Evolutionary conservation across 2,888 invertebrate genomes (phyloP), one percentile per base, ranked within the genome.

Genomic region (Zeuzera pyrina): DNA sequence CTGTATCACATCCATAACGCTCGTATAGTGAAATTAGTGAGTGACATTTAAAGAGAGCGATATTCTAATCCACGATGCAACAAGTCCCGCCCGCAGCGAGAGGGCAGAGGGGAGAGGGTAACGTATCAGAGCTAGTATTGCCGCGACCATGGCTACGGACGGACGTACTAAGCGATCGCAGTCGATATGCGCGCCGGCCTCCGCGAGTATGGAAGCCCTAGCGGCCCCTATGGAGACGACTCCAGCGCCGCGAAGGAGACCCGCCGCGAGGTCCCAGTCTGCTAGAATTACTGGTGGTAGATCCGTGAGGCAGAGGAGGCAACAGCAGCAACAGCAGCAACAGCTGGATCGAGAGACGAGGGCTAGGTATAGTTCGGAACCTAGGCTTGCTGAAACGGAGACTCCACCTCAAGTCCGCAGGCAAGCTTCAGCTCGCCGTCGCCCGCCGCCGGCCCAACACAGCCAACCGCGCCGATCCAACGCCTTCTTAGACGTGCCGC

Each of bases 261-360:
- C 91, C 1, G 91, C 92, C 11, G 85, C 90, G n/a, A 84, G 92
- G 30, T 91, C 91, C 3, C 91, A 92, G 65, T 91, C 90, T 47
- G 92, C 91, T 8, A 72, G 91, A 34, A 86, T 90, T 45, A 87
- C 90, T 30, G 88, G 89, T 36, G 88, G 87, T 35, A 84, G 89
- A 31, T 89, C 89, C 28, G 74, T 83, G 35, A 61, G 81, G 49
- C 73, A 74, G 50, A 55, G 78, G 36, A 58, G 70, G 29, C 84
- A 68, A 52, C 84, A 63, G 52, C 78, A 73, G 49, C 77, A 77
- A 52, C 76, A 79, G 43, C 81, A 77, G 42, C 76, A 79, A 43
- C 81, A 77, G 42, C 46, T 83, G 30, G 81, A 83, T 43, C 57
- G 83, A 10, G 87, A 86, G 41, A 84, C 86, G 39, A 81, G 86